Evolutionary conservation across 2,888 invertebrate species (phyloP).

Genomic region (Hymenopus coronatus): DNA sequence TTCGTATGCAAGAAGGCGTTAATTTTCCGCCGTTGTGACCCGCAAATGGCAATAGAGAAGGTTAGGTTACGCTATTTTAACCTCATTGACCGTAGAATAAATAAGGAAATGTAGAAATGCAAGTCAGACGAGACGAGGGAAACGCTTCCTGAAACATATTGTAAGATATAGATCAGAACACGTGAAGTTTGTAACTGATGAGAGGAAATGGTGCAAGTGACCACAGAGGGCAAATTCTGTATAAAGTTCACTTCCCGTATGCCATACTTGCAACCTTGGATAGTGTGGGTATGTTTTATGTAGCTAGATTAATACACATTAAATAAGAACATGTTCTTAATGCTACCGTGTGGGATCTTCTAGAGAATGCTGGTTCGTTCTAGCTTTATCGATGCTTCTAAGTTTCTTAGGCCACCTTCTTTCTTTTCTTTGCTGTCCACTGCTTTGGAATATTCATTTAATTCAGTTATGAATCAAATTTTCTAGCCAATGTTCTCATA

Average conservation of each 20-base stretch:
- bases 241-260: neutral
- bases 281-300: too few relatives aligned
- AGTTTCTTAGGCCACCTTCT: too few relatives aligned
- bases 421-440: too few relatives aligned
- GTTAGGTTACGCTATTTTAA: conserved; percentile 1
- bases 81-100: neutral
- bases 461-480: too few relatives aligned
- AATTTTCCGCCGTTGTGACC: conserved; percentile 3
- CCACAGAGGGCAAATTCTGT: neutral
- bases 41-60: neutral
- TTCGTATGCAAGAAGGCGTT: neutral
- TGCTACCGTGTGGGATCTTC: too few relatives aligned
- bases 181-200: neutral
- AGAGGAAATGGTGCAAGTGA: neutral
- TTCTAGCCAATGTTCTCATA: too few relatives aligned
- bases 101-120: neutral
- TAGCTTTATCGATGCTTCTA: too few relatives aligned
- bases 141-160: neutral
- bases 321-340: too few relatives aligned
- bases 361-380: too few relatives aligned
- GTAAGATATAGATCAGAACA: neutral
- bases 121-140: neutral
- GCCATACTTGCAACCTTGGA: too few relatives aligned
- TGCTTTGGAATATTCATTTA: too few relatives aligned
- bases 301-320: too few relatives aligned